Evolutionary conservation across 2,113 vertebrate genomes (phyloP), one percentile per base, ranked within the genome.

Genomic region (Dunckerocampus dactyliophorus): DNA sequence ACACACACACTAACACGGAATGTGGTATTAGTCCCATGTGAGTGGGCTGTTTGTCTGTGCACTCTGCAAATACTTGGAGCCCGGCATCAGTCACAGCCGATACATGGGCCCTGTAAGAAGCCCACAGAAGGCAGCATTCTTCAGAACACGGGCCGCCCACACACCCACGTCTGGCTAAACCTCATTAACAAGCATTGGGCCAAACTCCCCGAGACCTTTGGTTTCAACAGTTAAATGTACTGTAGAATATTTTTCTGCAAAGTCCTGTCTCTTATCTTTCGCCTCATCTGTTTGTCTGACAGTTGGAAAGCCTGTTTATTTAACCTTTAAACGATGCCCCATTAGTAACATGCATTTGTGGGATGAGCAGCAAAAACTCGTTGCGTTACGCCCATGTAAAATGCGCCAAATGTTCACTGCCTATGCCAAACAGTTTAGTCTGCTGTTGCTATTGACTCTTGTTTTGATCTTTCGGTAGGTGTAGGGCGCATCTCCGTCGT

Each of bases 61-160:
- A 47, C 54, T 75, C 59, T 43, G 75, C 68, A 63, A 76, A 77
- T 58, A 71, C 43, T 58, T 63, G 21, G 49, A 71, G 56, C 65
- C 43, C 45, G 37, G 68, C 66, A 72, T 75, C 68, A 72, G 59
- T 77, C 65, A 51, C 54, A 63, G 52, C 69, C 22, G 62, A 63
- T 63, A 22, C 59, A 56, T 51, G 52, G 59, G 50, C 64, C 70
- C 47, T 47, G 34, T 55, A 46, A 75, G 64, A 65, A 76, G 63
- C 57, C 55, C 69, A 84, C 71, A 81, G 54, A 78, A 64, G 63
- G 59, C 56, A 71, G 54, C 63, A 77, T 75, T 75, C 69, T 76
- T 76, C 73, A 65, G 39, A 63, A 60, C 65, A 73, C 31, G 28
- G 55, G 65, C 66, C 76, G 79, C 78, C 64, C 65, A 75, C 31